These are phyloP conservation scores for Oreortyx pictus DNA, from an alignment of 2,797 vertebrate genomes.

Conservation along the genomic window DNA sequence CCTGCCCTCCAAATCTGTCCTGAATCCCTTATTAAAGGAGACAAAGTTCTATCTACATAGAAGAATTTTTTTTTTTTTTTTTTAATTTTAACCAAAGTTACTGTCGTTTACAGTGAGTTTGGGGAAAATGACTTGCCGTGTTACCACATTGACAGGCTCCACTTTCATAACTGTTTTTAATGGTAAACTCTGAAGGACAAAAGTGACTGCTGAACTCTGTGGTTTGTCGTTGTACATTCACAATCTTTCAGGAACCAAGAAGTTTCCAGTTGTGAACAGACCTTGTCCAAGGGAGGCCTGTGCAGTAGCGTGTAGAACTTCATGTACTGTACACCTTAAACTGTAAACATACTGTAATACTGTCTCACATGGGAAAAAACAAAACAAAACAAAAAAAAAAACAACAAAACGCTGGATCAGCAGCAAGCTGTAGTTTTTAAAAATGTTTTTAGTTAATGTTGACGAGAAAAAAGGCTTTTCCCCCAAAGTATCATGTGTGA, in stretches of 20 bases:
- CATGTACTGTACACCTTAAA: conserved; percentile 97
- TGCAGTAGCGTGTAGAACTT: conserved; percentile 98
- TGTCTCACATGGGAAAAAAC: conserved; percentile 90
- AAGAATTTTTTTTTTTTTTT: conserved; percentile 91
- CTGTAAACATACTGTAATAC: conserved; percentile 98
- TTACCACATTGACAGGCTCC: conserved; percentile 85
- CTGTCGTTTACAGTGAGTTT: conserved; percentile 99
- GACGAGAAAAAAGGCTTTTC: conserved; percentile 96
- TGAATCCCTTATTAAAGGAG: conserved; percentile 85
- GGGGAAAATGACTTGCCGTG: conserved; percentile 90
- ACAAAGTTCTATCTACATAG: conserved; percentile 91
- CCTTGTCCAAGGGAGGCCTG: conserved; percentile 91
- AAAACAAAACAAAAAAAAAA: conserved; percentile 79
- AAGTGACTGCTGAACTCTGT: conserved; percentile 89
- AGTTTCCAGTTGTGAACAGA: conserved; percentile 89
- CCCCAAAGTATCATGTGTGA: conserved; percentile 99
- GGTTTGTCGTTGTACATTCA: conserved; percentile 93
- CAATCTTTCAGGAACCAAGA: conserved; percentile 88
- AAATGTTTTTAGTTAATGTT: conserved; percentile 98
- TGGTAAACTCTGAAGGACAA: conserved; percentile 87
- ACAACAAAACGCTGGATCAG: conserved; percentile 89
- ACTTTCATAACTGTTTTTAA: conserved; percentile 86
- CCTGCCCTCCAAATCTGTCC: conserved; percentile 77
- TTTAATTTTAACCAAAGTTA: conserved; percentile 99
- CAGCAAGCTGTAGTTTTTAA: conserved; percentile 96